phyloP scores from a whole-genome alignment of 2,888 invertebrate species.

The Phymatocera aterrima region DNA sequence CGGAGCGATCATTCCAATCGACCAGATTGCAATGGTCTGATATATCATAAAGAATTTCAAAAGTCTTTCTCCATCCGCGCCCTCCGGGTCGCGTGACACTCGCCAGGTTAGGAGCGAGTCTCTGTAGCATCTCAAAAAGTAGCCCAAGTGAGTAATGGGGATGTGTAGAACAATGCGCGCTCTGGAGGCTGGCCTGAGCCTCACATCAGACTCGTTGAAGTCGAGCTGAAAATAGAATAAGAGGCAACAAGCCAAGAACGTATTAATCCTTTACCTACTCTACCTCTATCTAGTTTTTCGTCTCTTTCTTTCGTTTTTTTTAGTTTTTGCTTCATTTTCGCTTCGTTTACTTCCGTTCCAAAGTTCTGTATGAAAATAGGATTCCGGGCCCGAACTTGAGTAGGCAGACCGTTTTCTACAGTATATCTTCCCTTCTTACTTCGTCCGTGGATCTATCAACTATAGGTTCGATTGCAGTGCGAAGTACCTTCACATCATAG shows the following conservation, averaged over 20 bases:
- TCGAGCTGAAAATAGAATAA: constrained; percentile 13
- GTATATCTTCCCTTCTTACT: no score
- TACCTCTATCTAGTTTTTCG: neutral
- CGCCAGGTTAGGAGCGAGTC: constrained; percentile 16
- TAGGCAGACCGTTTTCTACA: no score
- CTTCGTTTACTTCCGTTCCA: neutral
- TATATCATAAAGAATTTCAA: neutral
- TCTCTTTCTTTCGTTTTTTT: no score
- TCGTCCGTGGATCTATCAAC: no score
- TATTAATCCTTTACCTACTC: constrained; percentile 33
- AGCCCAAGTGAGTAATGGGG: constrained; percentile 65
- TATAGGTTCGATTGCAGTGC: no score
- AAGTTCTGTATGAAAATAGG: neutral
- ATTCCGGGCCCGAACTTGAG: no score
- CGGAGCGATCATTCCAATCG: no score
- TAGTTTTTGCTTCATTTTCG: neutral
- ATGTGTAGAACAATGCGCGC: constrained; percentile 61
- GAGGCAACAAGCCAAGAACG: constrained; percentile 38
- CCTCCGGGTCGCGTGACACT: constrained; percentile 24
- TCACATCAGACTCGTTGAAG: constrained; percentile 19
- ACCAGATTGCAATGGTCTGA: neutral
- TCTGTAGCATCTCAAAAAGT: constrained; percentile 59
- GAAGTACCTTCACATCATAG: no score
- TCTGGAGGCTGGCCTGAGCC: neutral
- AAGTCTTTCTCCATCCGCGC: neutral